Evolutionary conservation across 2,888 invertebrate genomes (phyloP).

Genomic region (Gymnocheta viridis): DNA sequence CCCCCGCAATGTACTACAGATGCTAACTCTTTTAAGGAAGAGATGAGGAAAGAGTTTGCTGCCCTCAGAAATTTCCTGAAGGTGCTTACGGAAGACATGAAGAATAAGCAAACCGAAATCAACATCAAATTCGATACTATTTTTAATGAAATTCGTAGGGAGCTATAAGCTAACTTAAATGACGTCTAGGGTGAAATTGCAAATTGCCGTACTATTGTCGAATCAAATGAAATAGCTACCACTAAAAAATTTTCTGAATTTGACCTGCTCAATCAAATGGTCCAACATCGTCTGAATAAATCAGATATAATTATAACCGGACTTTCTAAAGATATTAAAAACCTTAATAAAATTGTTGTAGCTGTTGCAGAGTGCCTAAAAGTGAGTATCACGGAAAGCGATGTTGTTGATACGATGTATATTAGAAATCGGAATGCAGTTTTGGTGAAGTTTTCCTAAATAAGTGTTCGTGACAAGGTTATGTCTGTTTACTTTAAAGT

Average conservation of each 20-base stretch:
- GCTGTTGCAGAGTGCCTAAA: not conserved
- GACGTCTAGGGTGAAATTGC: not conserved
- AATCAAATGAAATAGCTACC: no score
- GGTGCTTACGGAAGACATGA: no score
- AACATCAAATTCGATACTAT: no score
- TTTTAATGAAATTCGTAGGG: not conserved
- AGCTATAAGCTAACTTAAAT: not conserved
- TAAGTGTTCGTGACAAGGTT: no score
- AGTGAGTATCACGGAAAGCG: not conserved
- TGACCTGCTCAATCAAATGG: not conserved
- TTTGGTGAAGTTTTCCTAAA: not conserved
- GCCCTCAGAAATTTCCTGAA: not conserved
- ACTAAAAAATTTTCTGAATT: not conserved
- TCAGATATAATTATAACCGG: not conserved
- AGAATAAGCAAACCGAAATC: no score
- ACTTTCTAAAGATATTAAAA: not conserved
- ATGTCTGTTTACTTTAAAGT: not conserved
- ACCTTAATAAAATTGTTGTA: no score
- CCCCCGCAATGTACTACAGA: not conserved
- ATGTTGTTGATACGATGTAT: not conserved
- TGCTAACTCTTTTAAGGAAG: not conserved
- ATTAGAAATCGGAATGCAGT: not conserved
- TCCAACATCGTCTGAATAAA: not conserved
- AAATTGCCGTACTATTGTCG: no score
- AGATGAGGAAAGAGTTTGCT: slow-evolving; percentile 5